These are phyloP conservation scores for Micronisus gabar DNA, from an alignment of 2,113 vertebrate species.

Conservation along the genomic window DNA sequence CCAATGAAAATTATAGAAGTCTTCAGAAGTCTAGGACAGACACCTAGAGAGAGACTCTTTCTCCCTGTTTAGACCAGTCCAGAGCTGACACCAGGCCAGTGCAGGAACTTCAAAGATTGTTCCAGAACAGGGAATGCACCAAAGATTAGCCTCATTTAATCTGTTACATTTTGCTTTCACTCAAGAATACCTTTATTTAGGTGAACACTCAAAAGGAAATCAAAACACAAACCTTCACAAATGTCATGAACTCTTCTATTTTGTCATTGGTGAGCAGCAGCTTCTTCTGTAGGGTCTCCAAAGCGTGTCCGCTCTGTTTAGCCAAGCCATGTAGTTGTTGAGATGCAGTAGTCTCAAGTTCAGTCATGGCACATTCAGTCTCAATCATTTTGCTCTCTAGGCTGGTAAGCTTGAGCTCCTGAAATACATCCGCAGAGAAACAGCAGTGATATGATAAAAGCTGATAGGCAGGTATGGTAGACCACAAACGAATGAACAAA, in stretches of 20 bases:
- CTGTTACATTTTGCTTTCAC: neutral
- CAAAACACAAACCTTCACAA: slow-evolving; percentile 79
- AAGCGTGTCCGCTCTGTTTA: slow-evolving; percentile 79
- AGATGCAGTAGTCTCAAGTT: slow-evolving; percentile 79
- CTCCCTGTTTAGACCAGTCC: neutral
- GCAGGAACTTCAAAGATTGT: neutral
- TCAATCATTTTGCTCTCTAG: slow-evolving; percentile 77
- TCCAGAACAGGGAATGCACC: neutral
- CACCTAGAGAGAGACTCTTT: neutral
- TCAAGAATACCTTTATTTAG: neutral
- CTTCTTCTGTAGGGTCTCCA: slow-evolving; percentile 81
- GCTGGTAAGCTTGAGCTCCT: slow-evolving; percentile 78
- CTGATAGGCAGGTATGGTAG: neutral
- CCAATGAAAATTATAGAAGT: neutral
- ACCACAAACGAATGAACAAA: neutral
- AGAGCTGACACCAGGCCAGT: neutral
- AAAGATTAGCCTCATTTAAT: neutral
- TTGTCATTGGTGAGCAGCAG: slow-evolving; percentile 73
- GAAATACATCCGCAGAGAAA: neutral
- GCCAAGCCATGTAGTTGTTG: slow-evolving; percentile 83
- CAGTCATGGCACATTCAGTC: slow-evolving; percentile 74
- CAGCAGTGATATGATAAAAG: neutral
- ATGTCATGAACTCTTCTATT: slow-evolving; percentile 80
- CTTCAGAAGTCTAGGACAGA: neutral
- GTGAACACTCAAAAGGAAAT: neutral